These are phyloP conservation scores for Machimus rusticus DNA, from an alignment of 2,888 invertebrate genomes.

Conservation along the genomic window DNA sequence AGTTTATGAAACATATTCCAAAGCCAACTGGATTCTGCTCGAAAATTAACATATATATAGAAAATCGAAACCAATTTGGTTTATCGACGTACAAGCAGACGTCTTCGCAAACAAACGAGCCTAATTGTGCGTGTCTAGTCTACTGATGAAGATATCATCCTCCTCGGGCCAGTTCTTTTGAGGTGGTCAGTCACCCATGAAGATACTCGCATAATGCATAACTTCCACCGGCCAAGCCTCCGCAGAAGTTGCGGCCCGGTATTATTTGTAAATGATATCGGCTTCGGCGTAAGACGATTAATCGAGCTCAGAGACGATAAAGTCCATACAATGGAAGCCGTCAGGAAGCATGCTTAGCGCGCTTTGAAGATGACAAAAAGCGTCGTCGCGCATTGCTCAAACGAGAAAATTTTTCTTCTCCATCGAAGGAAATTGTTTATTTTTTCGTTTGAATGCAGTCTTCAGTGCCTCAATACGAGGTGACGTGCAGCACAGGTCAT, in stretches of 20 bases:
- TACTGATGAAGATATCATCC: constrained; percentile 9
- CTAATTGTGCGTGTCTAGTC: constrained; percentile 19
- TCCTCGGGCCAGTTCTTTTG: background rate
- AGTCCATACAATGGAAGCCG: background rate
- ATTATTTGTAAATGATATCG: constrained; percentile 13
- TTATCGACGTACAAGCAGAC: background rate
- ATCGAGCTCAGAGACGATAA: background rate
- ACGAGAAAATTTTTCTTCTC: background rate
- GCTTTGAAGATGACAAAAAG: background rate
- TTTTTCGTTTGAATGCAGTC: background rate
- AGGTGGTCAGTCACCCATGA: constrained; percentile 25
- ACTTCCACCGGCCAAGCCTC: constrained; percentile 7
- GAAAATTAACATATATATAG: background rate
- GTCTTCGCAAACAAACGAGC: background rate
- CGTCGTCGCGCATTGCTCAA: background rate
- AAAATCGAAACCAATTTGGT: background rate
- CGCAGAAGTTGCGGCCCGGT: background rate
- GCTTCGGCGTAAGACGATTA: background rate
- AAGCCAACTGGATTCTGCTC: background rate
- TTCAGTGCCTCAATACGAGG: background rate
- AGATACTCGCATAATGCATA: background rate
- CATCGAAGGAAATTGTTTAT: background rate
- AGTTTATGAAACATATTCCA: background rate
- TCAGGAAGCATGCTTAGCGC: background rate
- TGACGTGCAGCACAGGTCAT: constrained; percentile 16